Conservation (phyloP, 2,113 vertebrate genomes). For the Glaucidium brasilianum region DNA sequence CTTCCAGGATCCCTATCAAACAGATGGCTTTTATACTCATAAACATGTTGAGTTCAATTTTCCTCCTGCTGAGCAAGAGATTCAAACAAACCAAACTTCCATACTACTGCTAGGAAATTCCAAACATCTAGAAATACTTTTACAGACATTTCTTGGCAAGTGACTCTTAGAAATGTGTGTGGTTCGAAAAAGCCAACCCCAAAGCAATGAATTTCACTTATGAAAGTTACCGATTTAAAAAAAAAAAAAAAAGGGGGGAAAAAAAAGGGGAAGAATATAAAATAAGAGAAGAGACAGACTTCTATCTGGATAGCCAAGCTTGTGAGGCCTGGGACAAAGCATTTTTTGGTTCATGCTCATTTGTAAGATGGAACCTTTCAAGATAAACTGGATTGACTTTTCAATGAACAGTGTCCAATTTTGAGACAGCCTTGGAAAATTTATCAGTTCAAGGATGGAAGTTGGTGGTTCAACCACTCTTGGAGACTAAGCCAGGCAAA, state of each 20-base stretch:
- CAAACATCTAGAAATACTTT: constrained; percentile 62
- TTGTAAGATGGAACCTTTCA: constrained; percentile 32
- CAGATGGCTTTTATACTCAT: constrained; percentile 66
- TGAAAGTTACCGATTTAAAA: neutral
- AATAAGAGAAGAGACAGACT: neutral
- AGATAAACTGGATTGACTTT: constrained; percentile 43
- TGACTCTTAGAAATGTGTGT: constrained; percentile 27
- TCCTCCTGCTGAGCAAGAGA: constrained; percentile 49
- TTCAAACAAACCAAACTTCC: constrained; percentile 57
- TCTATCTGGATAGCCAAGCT: neutral
- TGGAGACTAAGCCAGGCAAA: neutral
- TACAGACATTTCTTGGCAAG: constrained; percentile 60
- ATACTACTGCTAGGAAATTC: constrained; percentile 66
- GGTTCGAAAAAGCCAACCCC: neutral
- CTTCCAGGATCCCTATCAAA: constrained; percentile 56
- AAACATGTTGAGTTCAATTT: constrained; percentile 63
- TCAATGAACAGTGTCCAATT: constrained; percentile 25
- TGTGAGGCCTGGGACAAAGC: neutral
- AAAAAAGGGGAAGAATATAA: neutral
- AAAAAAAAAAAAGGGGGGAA: neutral
- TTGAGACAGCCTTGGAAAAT: constrained; percentile 18
- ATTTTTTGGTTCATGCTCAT: neutral
- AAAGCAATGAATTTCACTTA: constrained; percentile 27
- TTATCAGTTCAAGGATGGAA: neutral
- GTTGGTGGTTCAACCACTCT: constrained; percentile 36